These are phyloP conservation scores for Sebastolobus altivelis DNA, from an alignment of 2,797 vertebrate genomes.

Conservation along the genomic window DNA sequence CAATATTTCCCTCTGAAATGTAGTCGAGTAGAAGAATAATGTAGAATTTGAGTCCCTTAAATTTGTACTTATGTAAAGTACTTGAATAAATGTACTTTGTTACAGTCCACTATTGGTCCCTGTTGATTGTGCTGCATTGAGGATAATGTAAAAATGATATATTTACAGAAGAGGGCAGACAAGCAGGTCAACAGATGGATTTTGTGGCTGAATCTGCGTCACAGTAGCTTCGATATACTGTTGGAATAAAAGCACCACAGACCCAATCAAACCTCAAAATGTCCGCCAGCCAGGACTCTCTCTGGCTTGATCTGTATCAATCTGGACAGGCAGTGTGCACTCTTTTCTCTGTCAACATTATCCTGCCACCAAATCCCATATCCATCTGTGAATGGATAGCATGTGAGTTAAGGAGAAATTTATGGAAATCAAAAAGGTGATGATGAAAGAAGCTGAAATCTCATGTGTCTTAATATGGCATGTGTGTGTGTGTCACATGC, in stretches of 20 bases:
- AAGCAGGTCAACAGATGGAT: conserved; percentile 22
- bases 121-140: background rate
- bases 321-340: conserved; percentile 41
- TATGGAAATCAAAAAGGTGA: conserved; percentile 58
- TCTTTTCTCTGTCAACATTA: conserved; percentile 60
- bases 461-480: conserved; percentile 40
- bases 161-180: background rate
- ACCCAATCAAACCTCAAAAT: conserved; percentile 48
- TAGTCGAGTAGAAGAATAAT: background rate
- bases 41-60: background rate
- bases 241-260: conserved; percentile 17
- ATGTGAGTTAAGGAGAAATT: conserved; percentile 38
- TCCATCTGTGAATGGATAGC: conserved; percentile 48
- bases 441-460: conserved; percentile 65
- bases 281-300: conserved; percentile 39
- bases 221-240: conserved; percentile 7
- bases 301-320: conserved; percentile 54
- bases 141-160: background rate
- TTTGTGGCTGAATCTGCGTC: conserved; percentile 16
- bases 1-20: background rate
- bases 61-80: background rate
- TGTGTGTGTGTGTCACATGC: conserved; percentile 46
- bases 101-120: background rate
- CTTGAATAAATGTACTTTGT: background rate
- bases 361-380: conserved; percentile 58